Evolutionary conservation across 2,888 invertebrate genomes (phyloP).

Genomic region (Tetrapedia diversipes): DNA sequence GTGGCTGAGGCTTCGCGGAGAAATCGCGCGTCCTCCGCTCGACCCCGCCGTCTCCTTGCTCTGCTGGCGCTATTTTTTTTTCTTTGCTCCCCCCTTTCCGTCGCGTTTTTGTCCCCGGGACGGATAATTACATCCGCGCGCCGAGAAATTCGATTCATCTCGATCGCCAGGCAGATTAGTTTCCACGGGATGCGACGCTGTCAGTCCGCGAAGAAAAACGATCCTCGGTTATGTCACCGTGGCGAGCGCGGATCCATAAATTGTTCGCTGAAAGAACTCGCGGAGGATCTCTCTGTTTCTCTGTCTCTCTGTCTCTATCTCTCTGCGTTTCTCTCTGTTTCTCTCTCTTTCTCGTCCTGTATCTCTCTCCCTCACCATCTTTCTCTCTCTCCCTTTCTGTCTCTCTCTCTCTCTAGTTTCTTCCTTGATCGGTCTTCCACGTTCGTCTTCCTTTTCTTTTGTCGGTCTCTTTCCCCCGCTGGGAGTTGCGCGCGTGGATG

Average conservation of each 20-base stretch:
- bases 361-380: no score
- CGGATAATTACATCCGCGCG: constrained; percentile 56
- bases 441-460: not conserved
- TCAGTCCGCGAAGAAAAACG: constrained; percentile 59
- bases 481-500: constrained; percentile 45
- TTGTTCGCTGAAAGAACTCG: constrained; percentile 49
- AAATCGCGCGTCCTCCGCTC: constrained; percentile 9
- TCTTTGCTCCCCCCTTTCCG: not conserved
- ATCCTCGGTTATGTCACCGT: constrained; percentile 47
- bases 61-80: not conserved
- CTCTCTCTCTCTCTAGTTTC: not conserved
- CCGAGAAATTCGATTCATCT: constrained; percentile 62
- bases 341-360: no score
- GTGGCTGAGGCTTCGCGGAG: constrained; percentile 49
- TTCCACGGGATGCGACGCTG: constrained; percentile 40
- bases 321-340: no score
- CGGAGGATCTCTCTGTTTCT: no score
- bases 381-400: no score
- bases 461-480: not conserved
- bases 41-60: not conserved
- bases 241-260: constrained; percentile 54
- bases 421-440: not conserved
- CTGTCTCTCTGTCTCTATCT: no score
- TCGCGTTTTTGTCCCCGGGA: not conserved
- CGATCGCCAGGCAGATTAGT: constrained; percentile 58